A percentile compares a stretch with the other conserved stretches of the same genome.
Conservation (phyloP, 2,113 vertebrate genomes). For the Anolis sagrei region DNA sequence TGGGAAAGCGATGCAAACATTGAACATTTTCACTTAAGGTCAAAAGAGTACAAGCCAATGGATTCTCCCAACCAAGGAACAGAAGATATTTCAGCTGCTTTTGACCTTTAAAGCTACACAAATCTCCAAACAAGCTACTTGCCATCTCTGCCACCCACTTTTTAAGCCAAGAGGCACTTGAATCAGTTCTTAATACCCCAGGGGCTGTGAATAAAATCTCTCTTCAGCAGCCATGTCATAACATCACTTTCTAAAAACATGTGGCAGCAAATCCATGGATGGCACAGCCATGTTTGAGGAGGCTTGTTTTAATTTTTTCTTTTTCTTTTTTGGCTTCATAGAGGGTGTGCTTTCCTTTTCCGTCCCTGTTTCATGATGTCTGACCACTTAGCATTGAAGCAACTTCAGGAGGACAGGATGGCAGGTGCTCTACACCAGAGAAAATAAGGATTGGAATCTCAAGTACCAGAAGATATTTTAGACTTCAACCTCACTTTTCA, state of each 20-base stretch:
- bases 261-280: neutral
- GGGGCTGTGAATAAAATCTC: neutral
- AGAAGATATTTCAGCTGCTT: neutral
- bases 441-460: slow-evolving; percentile 43
- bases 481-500: slow-evolving; percentile 78
- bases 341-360: slow-evolving; percentile 3
- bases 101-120: neutral
- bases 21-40: neutral
- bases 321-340: neutral
- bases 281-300: slow-evolving; percentile 9
- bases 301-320: slow-evolving; percentile 1
- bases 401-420: slow-evolving; percentile 4
- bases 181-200: neutral
- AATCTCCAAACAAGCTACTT: neutral
- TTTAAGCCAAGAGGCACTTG: neutral
- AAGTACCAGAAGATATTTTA: neutral
- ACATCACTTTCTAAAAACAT: slow-evolving; percentile 20
- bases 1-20: neutral
- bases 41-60: neutral
- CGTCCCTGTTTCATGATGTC: slow-evolving; percentile 8
- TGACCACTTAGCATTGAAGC: neutral
- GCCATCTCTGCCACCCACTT: neutral
- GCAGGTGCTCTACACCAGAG: slow-evolving; percentile 16
- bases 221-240: slow-evolving; percentile 21
- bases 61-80: neutral